Evolutionary conservation across 2,888 invertebrate genomes (phyloP), one percentile per base, ranked within the genome.

Genomic region (Hanleya hanleyi): DNA sequence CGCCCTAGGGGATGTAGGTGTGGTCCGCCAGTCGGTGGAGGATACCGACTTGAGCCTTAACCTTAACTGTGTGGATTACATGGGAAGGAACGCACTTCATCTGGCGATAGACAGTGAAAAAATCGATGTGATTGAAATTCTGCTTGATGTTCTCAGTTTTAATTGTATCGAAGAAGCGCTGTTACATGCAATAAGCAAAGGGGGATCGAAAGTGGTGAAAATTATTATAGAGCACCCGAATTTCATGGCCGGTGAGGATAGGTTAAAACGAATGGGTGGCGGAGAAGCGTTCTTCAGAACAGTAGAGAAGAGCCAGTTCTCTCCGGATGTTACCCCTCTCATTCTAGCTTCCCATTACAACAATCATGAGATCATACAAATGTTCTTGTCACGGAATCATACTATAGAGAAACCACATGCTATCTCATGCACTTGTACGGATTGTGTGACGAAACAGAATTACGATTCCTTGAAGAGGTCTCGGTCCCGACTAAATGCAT

Each of bases 261-360:
- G 85, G 74, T 78, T 87, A 70, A 86, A 88, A 70, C 77, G 85
- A 51, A 84, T 87, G 64, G 89, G 87, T 29, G 86, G 84, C 12
- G 86, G 87, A n/a, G 90, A 90, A 77, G 88, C 90, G 4, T 91
- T 91, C 78, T 91, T 90, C 81, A 78, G 90, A 71, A 88, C 89
- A 6, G 90, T 90, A 73, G 90, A 90, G 78, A 90, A 90, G 78
- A 86, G 86, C 70, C 90, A 94, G 83, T 95, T 94, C 87, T 93
- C 94, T 0, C 93, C 93, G 18, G 93, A 94, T 85, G 92, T 94
- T 7, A 95, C 94, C 0, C 95, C 95, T 0, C 89, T 95, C 36
- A 93, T 94, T 65, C 91, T 95, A 18, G 94, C 95, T 12, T 94
- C 95, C 4, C 94, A 94, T 84, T 92, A 92, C 81, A 94, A 94